phyloP scores from a whole-genome alignment of 2,113 vertebrate genomes.

The Azemiops feae region DNA sequence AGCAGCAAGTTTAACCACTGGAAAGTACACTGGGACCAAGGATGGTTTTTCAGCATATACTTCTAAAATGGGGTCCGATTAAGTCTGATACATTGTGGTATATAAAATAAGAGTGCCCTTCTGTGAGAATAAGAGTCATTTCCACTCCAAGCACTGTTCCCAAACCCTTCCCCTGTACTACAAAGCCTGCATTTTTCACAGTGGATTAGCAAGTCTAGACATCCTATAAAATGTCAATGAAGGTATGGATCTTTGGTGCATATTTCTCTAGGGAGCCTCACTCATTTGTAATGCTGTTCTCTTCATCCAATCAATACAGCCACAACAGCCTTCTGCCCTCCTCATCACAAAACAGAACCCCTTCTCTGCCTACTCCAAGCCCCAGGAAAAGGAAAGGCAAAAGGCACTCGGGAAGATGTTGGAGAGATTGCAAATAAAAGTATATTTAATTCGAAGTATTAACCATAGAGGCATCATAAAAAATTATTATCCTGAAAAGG shows the following conservation, averaged over 20 bases:
- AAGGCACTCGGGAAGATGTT: slow-evolving; percentile 22
- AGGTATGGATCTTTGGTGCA: slow-evolving; percentile 60
- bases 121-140: background rate
- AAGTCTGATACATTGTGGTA: slow-evolving; percentile 38
- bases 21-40: slow-evolving; percentile 14
- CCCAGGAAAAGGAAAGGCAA: slow-evolving; percentile 35
- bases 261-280: slow-evolving; percentile 60
- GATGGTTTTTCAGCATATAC: slow-evolving; percentile 32
- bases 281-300: slow-evolving; percentile 51
- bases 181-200: slow-evolving; percentile 67
- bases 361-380: background rate
- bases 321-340: slow-evolving; percentile 56
- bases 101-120: slow-evolving; percentile 36
- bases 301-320: slow-evolving; percentile 64
- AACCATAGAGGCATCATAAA: slow-evolving; percentile 67
- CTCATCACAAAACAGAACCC: slow-evolving; percentile 50
- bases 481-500: slow-evolving; percentile 76
- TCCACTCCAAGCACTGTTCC: slow-evolving; percentile 17
- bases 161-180: slow-evolving; percentile 26
- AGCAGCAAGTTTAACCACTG: slow-evolving; percentile 49
- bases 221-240: slow-evolving; percentile 67
- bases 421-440: slow-evolving; percentile 31
- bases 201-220: slow-evolving; percentile 70
- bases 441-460: slow-evolving; percentile 63
- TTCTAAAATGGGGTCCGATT: background rate